Conservation (phyloP, 2,113 vertebrate genomes). For the Tinamus guttatus region DNA sequence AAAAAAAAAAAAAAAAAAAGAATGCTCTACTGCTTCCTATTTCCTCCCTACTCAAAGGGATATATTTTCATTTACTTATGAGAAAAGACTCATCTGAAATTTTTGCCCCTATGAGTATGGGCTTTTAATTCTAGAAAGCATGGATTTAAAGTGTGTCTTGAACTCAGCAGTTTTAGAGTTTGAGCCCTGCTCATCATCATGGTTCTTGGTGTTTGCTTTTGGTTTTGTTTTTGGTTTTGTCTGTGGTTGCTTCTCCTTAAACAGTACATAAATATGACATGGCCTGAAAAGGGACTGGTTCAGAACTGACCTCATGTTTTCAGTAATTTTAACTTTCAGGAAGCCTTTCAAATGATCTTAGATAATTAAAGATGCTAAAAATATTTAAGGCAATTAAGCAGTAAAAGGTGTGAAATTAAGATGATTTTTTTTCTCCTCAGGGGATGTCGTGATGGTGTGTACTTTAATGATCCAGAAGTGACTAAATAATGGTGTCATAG, state of each 20-base stretch:
- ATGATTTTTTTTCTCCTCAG: neutral
- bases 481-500: neutral
- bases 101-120: neutral
- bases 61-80: neutral
- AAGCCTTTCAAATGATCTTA: neutral
- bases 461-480: neutral
- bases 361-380: neutral
- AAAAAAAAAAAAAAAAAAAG: neutral
- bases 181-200: neutral
- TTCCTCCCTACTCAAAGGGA: neutral
- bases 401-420: neutral
- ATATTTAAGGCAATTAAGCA: neutral
- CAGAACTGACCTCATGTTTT: neutral
- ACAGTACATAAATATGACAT: neutral
- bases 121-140: neutral
- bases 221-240: neutral
- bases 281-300: neutral
- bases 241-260: neutral
- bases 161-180: neutral
- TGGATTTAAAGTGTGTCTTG: neutral
- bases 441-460: neutral
- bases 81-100: neutral
- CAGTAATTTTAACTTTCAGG: neutral
- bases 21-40: neutral
- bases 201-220: neutral